Evolutionary conservation across 1,140 invertebrate genomes (phyloP).

Genomic region (Zaprionus inermis): DNA sequence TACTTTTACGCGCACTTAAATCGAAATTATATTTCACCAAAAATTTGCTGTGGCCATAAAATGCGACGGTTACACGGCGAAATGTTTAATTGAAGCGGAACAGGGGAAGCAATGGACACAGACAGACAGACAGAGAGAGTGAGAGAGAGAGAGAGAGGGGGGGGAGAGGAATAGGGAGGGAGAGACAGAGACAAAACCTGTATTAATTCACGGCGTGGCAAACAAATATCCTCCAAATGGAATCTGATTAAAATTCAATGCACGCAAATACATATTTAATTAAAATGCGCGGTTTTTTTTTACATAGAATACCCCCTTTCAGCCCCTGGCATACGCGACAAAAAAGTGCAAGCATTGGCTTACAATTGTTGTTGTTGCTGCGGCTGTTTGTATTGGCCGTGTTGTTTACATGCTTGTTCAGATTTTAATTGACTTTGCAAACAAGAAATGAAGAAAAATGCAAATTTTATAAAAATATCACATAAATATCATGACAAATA

Average conservation of each 20-base stretch:
- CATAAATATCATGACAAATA: constrained; percentile 39
- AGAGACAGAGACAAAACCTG: background rate
- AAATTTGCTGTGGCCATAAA: constrained; percentile 33
- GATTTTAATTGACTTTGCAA: constrained; percentile 73
- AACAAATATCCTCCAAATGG: constrained; percentile 51
- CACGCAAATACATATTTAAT: constrained; percentile 71
- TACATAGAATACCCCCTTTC: constrained; percentile 12
- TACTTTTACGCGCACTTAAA: constrained; percentile 35
- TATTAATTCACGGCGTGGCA: constrained; percentile 48
- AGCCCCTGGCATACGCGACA: constrained; percentile 17
- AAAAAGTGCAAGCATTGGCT: constrained; percentile 27
- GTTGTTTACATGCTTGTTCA: constrained; percentile 68
- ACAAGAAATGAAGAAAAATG: constrained; percentile 38
- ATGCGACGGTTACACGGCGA: constrained; percentile 4
- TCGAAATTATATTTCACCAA: constrained; percentile 44
- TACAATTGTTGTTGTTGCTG: constrained; percentile 30
- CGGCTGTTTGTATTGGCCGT: constrained; percentile 18
- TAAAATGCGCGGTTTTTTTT: constrained; percentile 49
- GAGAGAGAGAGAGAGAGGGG: background rate
- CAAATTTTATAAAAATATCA: constrained; percentile 23
- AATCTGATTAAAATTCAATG: constrained; percentile 70
- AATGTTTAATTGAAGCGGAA: constrained; percentile 30
- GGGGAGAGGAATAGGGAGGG: background rate
- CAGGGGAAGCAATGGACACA: background rate
- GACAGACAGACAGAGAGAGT: background rate